Evolutionary conservation across 2,888 invertebrate species (phyloP).

Genomic region (Orchesellides sinensis): DNA sequence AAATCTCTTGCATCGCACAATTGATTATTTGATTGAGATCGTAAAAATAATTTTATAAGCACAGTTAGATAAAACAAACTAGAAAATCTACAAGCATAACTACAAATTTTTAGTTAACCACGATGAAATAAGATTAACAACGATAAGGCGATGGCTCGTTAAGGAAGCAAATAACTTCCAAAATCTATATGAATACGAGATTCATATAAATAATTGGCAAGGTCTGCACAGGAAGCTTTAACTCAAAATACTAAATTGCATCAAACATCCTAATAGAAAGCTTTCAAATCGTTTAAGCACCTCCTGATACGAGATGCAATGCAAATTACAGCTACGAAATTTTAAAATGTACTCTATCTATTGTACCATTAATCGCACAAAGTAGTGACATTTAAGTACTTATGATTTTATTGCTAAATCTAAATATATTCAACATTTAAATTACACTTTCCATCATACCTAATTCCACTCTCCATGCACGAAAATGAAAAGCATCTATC

Average conservation of each 20-base stretch:
- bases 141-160: constrained; percentile 1
- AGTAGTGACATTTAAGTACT: no score
- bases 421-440: no score
- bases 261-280: not conserved
- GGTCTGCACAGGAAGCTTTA: not conserved
- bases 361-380: no score
- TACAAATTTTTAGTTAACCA: not conserved
- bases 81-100: constrained; percentile 1
- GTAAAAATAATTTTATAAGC: not conserved
- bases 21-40: not conserved
- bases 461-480: no score
- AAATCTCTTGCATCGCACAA: not conserved
- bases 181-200: not conserved
- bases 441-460: no score
- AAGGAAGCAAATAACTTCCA: not conserved
- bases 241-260: not conserved
- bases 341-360: no score
- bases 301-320: no score
- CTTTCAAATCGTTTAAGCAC: no score
- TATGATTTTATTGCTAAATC: no score
- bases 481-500: no score
- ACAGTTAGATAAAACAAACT: not conserved
- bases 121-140: not conserved
- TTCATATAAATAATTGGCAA: not conserved
- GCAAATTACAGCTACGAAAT: no score